A percentile compares a stretch with the other conserved stretches of the same genome.
phyloP scores from a whole-genome alignment of 1,140 invertebrate genomes.

The Lysiphlebus fabarum region DNA sequence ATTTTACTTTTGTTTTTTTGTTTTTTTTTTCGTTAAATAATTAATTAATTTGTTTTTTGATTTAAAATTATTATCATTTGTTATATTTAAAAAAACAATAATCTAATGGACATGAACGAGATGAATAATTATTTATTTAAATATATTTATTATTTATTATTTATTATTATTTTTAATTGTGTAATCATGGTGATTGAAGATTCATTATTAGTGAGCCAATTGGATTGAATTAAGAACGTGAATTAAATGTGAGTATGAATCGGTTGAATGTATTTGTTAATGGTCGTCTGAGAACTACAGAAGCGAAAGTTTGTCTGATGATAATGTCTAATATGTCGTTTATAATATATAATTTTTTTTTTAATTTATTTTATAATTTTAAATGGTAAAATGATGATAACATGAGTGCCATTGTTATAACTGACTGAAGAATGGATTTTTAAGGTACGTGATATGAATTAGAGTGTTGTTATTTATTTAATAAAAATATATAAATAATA shows the following conservation, averaged over 20 bases:
- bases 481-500: not conserved
- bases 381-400: not conserved
- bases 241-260: constrained; percentile 41
- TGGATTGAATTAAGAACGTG: constrained; percentile 43
- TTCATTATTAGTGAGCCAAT: constrained; percentile 38
- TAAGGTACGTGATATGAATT: not conserved
- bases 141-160: constrained; percentile 16
- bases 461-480: not conserved
- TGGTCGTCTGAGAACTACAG: constrained; percentile 50
- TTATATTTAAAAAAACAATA: no score
- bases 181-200: constrained; percentile 29
- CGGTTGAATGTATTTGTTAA: constrained; percentile 52
- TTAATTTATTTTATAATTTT: not conserved
- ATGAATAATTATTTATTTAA: no score
- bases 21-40: constrained; percentile 10
- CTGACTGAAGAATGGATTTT: not conserved
- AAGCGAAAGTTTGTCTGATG: constrained; percentile 35
- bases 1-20: constrained; percentile 15
- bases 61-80: not conserved
- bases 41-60: constrained; percentile 6
- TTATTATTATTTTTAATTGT: no score
- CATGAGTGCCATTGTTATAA: constrained; percentile 8
- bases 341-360: constrained; percentile 14
- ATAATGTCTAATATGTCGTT: constrained; percentile 2
- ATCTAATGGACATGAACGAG: no score